Conservation (phyloP, 2,888 invertebrate genomes). For the Rhimphoctona megacephalus region DNA sequence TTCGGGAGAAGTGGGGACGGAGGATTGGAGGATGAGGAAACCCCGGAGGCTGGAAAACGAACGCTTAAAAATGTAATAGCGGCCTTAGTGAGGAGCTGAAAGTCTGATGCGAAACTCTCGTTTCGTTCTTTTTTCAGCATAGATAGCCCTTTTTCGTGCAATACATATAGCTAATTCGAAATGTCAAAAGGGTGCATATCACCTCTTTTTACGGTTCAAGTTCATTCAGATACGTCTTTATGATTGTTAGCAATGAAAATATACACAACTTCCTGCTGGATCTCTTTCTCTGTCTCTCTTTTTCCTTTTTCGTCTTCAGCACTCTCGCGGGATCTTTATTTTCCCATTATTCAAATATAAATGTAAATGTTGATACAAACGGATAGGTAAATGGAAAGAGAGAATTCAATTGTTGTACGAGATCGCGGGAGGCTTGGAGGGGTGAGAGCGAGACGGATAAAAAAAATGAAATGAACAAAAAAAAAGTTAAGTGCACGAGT, state of each 20-base stretch:
- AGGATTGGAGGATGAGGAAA: constrained; percentile 64
- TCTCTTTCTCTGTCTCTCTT: constrained; percentile 30
- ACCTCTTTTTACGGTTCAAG: background rate
- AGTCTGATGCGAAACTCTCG: constrained; percentile 68
- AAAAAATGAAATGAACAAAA: constrained; percentile 21
- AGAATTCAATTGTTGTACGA: constrained; percentile 84
- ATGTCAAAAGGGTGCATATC: constrained; percentile 24
- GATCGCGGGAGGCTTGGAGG: constrained; percentile 61
- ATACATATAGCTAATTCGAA: constrained; percentile 14
- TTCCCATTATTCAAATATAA: constrained; percentile 85
- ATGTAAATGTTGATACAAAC: constrained; percentile 85
- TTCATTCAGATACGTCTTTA: background rate
- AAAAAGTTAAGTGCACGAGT: constrained; percentile 41
- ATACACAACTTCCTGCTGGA: constrained; percentile 18
- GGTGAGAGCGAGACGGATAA: constrained; percentile 52
- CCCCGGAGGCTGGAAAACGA: constrained; percentile 82
- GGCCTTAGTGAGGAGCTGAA: constrained; percentile 63
- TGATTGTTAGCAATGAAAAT: constrained; percentile 11
- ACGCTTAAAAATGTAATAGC: constrained; percentile 81
- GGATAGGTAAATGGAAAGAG: constrained; percentile 85
- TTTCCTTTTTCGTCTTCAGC: constrained; percentile 29
- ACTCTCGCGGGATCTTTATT: constrained; percentile 80
- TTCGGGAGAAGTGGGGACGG: constrained; percentile 39
- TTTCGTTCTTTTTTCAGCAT: constrained; percentile 7
- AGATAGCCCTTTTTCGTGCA: constrained; percentile 31